A percentile compares a stretch with the other conserved stretches of the same genome.
These are phyloP conservation scores for Girardia tigrina DNA, from an alignment of 2,888 invertebrate genomes.

Conservation along the genomic window DNA sequence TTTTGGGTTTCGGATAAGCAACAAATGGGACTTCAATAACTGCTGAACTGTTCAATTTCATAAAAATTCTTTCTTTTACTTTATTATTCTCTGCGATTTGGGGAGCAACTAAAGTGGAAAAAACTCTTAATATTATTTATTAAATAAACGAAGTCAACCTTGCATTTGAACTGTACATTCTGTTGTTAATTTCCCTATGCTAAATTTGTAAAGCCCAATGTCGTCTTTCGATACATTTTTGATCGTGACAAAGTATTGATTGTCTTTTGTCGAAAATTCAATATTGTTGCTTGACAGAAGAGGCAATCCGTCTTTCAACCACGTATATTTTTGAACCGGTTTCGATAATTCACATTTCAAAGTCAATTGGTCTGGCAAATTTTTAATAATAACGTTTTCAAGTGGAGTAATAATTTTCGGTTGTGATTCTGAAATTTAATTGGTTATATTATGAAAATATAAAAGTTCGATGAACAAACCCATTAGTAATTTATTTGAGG, in stretches of 20 bases:
- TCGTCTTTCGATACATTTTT: not conserved
- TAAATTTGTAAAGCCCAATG: not conserved
- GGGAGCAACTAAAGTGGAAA: constrained; percentile 28
- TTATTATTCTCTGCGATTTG: constrained; percentile 28
- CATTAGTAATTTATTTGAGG: not conserved
- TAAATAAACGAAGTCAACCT: not conserved
- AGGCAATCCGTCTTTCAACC: constrained; percentile 12
- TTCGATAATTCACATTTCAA: constrained; percentile 16
- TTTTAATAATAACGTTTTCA: not conserved
- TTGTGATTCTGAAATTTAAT: not conserved
- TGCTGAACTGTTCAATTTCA: constrained; percentile 39
- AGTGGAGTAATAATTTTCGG: not conserved
- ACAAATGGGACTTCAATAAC: constrained; percentile 40
- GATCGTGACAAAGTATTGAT: not conserved
- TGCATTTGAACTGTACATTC: not conserved
- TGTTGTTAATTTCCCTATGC: not conserved
- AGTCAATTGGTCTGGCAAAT: not conserved
- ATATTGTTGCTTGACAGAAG: not conserved
- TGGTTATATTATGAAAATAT: not conserved
- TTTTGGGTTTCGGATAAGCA: constrained; percentile 39
- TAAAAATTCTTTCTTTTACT: constrained; percentile 36
- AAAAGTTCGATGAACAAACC: not conserved
- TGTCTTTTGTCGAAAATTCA: not conserved
- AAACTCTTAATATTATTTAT: constrained; percentile 20
- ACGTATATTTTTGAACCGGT: not conserved